Base-by-base conservation (phyloP, 2,888 invertebrate species). In the Globia sparganii region DNA sequence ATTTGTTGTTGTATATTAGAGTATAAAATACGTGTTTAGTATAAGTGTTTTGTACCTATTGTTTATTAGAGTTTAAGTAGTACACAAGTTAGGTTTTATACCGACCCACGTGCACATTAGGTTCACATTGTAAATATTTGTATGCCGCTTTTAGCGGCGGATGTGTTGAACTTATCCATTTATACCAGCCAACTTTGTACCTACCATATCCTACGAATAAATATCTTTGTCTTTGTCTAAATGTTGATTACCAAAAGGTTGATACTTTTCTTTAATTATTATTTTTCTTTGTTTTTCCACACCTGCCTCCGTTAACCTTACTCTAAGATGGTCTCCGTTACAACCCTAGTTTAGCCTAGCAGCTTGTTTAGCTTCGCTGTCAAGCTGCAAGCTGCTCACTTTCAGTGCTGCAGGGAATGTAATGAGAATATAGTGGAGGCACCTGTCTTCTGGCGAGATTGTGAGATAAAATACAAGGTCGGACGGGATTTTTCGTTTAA, bases 371-470 rank as follows among this genome's bases (percentile, higher is more conserved):
- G 64, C 15, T 40, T 46, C 11, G 21, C 59, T 72, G 59, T 69
- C 56, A 65, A 72, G 31, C 56, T 78, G 62, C 59, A 40, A 46
- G 68, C 69, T 66, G 56, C 28, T 80, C 37, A 40, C 49, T 49
- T 62, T 66, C 6, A 8, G 34, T 49, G 31, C 40, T 65, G 68
- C 34, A 49, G 31, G 13, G 25, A 81, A 68, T 28, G n/a, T 66
- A 67, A 80, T 73, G 56, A 73, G 70, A 80, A 62, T 43, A 65
- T 46, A 66, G 25, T 58, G 71, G 34, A 34, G n/a, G 37, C 18
- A 34, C 31, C 21, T 21, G 58, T 40, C 61, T 82, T 46, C 31
- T 53, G 21, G 43, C 21, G 18, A 40, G 43, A 61, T 82, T 56
- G 59, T 56, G 25, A 61, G 59, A 40, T 77, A 40, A 49, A 64